Percentiles rank a stretch among this genome's conserved stretches.
Evolutionary conservation across 2,113 vertebrate species (phyloP).

Genomic region (Aviceda subcristata): DNA sequence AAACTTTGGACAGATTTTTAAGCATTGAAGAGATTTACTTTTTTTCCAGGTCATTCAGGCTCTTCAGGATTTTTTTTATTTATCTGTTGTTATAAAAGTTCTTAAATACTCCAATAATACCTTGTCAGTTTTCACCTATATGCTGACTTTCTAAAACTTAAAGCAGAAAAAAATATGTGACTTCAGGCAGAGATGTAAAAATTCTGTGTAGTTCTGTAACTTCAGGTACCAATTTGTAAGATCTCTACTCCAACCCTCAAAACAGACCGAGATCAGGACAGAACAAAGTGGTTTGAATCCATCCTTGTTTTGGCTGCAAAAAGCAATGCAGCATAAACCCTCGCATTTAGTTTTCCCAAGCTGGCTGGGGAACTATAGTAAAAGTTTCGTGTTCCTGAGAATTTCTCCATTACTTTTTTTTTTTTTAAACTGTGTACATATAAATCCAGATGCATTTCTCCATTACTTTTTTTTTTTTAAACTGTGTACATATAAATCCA

Average conservation of each 20-base stretch:
- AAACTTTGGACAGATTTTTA: conserved; percentile 24
- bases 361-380: not conserved
- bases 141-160: not conserved
- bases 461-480: too few relatives aligned
- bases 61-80: conserved; percentile 23
- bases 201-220: not conserved
- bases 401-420: too few relatives aligned
- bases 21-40: not conserved
- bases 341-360: not conserved
- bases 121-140: not conserved
- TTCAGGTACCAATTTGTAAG: accelerated
- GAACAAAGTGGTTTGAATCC: not conserved
- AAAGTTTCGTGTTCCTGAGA: not conserved
- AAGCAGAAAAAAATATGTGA: accelerated
- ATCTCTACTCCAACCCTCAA: not conserved
- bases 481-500: not conserved
- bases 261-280: not conserved
- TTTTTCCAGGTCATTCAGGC: not conserved
- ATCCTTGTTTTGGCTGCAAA: not conserved
- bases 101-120: not conserved
- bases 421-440: not conserved
- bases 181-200: not conserved
- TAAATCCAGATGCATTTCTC: not conserved
- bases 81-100: not conserved
- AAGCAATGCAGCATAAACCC: not conserved